phyloP scores from a whole-genome alignment of 2,113 vertebrate genomes.

The Centropus unirufus region DNA sequence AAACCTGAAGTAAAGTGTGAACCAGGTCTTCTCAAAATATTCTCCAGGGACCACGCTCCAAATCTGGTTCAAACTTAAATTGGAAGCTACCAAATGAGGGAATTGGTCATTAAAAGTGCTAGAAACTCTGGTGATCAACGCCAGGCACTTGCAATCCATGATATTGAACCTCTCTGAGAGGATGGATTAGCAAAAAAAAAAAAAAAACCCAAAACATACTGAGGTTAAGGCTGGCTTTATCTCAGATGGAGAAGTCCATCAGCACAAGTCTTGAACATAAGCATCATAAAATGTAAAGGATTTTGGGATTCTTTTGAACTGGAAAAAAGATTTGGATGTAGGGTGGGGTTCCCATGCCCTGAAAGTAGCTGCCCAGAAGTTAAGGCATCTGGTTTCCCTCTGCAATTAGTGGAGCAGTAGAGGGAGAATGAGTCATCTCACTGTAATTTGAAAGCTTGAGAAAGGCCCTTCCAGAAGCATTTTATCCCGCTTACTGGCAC shows the following conservation, averaged over 20 bases:
- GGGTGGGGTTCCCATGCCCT: background rate
- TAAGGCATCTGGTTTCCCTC: slow-evolving; percentile 40
- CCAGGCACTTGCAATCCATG: background rate
- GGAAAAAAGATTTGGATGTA: background rate
- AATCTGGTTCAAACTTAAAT: background rate
- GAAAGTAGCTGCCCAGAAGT: slow-evolving; percentile 13
- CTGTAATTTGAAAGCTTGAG: slow-evolving; percentile 5
- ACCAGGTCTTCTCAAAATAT: background rate
- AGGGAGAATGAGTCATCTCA: slow-evolving; percentile 28
- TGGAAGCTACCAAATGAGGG: background rate
- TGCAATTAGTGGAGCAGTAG: background rate
- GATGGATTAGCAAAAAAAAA: background rate
- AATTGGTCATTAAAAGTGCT: background rate
- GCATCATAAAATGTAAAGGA: background rate
- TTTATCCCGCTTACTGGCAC: background rate
- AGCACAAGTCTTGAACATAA: background rate
- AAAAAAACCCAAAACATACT: background rate
- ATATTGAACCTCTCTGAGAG: background rate
- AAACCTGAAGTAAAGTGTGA: background rate
- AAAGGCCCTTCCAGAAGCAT: background rate
- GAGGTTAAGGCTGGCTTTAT: background rate
- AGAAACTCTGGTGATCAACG: background rate
- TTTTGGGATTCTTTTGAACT: background rate
- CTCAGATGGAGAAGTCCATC: background rate
- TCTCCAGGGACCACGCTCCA: background rate